Evolutionary conservation across 2,797 vertebrate species (phyloP), one percentile per base, ranked within the genome.

Genomic region (Lepilemur ruficaudatus): DNA sequence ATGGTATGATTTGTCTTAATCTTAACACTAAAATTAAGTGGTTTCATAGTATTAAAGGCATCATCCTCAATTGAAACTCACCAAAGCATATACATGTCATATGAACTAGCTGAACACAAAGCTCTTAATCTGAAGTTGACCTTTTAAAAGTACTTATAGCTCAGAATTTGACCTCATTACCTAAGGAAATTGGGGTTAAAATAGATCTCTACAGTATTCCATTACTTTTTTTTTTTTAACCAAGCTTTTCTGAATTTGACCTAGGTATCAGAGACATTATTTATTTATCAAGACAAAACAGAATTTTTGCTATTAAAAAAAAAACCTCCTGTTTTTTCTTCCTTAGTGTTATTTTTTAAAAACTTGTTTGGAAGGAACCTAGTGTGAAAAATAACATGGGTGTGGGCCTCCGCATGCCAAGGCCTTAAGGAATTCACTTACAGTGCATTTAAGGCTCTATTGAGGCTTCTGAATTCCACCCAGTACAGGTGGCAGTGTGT

Each of bases 201-300:
- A 95, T 0, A 0, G 85, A 7, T 70, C 17, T 97, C 35, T 76
- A 13, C n/a, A 38, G 10, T 1, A 2, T 85, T 96, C 23, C 23
- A 83, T 93, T 59, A 18, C 32, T 79, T 87, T 55, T 48, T 48
- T 83, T 25, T 48, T 18, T 48, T 78, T 87, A 9, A 91, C 20
- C 35, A 96, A 70, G 25, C 25, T 82, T 72, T 96, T 89, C n/a
- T 69, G 35, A 93, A 72, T 93, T 91, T 95, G 55, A 80, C 14
- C 55, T 90, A 17, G 22, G 2, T 75, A 52, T 94, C 75, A 73
- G 80, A 96, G 25, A 75, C 32, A 78, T 82, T 67, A 81, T 72
- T 94, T 83, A 25, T 70, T 96, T 69, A 73, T 63, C 28, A 72
- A 89, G 96, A 91, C 11, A 70, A 95, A 90, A 91, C 30, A 38